Evolutionary conservation across 2,113 vertebrate species (phyloP).

Genomic region (Halichoeres trimaculatus): DNA sequence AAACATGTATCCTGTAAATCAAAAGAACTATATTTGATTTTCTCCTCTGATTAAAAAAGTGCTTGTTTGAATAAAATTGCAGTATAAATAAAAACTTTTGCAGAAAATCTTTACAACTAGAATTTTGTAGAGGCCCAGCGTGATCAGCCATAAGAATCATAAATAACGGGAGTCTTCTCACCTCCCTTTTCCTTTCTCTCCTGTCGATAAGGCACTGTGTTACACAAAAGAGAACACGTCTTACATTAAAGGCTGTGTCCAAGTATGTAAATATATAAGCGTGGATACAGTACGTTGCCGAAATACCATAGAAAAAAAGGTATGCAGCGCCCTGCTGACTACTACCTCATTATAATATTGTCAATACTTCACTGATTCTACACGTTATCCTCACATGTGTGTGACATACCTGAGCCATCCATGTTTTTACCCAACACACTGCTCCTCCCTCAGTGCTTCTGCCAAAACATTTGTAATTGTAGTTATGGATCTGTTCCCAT

Average conservation of each 20-base stretch:
- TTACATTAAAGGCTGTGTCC: constrained; percentile 66
- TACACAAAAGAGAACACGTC: constrained; percentile 64
- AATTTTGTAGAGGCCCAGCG: constrained; percentile 60
- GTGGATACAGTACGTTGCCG: constrained; percentile 74
- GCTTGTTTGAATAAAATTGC: constrained; percentile 62
- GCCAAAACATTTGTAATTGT: constrained; percentile 79
- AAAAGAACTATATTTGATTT: constrained; percentile 67
- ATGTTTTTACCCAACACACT: constrained; percentile 59
- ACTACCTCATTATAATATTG: constrained; percentile 81
- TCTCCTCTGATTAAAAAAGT: constrained; percentile 37
- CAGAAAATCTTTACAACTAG: constrained; percentile 54
- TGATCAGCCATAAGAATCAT: constrained; percentile 45
- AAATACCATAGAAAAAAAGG: constrained; percentile 76
- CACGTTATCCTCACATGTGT: constrained; percentile 58
- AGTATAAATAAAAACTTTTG: constrained; percentile 52
- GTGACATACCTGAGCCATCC: constrained; percentile 69
- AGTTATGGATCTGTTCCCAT: constrained; percentile 50
- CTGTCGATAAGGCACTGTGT: constrained; percentile 59
- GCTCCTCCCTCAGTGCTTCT: constrained; percentile 60
- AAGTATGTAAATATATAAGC: constrained; percentile 78
- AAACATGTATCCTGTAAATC: constrained; percentile 59
- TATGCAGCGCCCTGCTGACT: constrained; percentile 82
- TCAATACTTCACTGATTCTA: constrained; percentile 65
- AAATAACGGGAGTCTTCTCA: constrained; percentile 22
- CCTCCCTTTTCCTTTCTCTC: constrained; percentile 41